Percentiles rank a stretch among this genome's conserved stretches.
phyloP scores from a whole-genome alignment of 2,113 vertebrate species.

The Hemiscyllium ocellatum region DNA sequence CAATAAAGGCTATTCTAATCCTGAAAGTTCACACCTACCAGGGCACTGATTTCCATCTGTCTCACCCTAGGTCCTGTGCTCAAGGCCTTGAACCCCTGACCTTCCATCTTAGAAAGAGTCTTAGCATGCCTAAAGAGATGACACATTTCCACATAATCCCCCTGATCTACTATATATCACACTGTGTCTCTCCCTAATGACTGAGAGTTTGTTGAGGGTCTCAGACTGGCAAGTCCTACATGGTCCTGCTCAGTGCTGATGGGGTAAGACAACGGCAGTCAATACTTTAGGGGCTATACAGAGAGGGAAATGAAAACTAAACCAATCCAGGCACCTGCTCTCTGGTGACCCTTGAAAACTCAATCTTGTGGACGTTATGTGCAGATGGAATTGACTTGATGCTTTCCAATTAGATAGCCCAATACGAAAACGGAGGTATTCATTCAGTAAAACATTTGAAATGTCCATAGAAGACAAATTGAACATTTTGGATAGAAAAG shows the following conservation, averaged over 20 bases:
- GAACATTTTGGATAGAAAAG: neutral
- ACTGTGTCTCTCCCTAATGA: neutral
- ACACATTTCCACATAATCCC: neutral
- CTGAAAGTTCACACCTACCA: neutral
- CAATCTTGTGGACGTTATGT: neutral
- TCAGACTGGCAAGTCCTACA: neutral
- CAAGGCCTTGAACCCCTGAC: neutral
- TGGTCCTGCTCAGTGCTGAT: neutral
- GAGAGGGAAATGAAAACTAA: neutral
- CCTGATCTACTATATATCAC: neutral
- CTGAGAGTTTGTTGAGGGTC: neutral
- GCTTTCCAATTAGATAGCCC: neutral
- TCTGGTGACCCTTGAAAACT: neutral
- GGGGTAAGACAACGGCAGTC: neutral
- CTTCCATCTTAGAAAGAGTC: neutral
- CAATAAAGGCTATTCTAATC: no score
- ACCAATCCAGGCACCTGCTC: neutral
- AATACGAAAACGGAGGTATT: neutral
- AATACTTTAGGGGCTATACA: neutral
- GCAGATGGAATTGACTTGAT: neutral
- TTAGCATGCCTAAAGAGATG: neutral
- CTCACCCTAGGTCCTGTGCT: neutral
- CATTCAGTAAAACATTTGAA: neutral
- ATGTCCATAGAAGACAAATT: neutral
- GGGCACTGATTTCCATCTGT: neutral